phyloP scores from a whole-genome alignment of 2,888 invertebrate species.

The Eledona agricola region DNA sequence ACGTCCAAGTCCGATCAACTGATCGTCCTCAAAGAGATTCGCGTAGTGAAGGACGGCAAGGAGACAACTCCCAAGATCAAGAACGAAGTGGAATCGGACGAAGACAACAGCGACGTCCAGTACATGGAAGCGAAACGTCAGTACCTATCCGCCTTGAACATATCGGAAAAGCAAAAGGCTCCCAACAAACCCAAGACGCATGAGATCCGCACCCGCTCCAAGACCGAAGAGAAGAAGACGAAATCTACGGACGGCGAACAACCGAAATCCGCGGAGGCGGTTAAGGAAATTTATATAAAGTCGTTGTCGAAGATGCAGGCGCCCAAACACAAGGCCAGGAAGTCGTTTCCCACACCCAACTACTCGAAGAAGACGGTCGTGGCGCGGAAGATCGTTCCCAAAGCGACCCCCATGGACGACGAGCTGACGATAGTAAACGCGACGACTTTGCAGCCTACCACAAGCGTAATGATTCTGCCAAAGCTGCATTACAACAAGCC shows the following conservation, averaged over 20 bases:
- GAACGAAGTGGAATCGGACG: slow-evolving; percentile 55
- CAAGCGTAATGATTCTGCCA: slow-evolving; percentile 27
- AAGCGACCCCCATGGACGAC: slow-evolving; percentile 7
- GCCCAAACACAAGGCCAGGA: slow-evolving; percentile 55
- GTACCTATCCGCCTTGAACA: slow-evolving; percentile 57
- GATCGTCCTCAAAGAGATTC: slow-evolving; percentile 26
- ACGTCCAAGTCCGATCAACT: slow-evolving; percentile 16
- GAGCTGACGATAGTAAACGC: slow-evolving; percentile 21
- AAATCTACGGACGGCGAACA: slow-evolving; percentile 27
- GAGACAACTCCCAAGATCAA: slow-evolving; percentile 46
- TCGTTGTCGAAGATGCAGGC: slow-evolving; percentile 52
- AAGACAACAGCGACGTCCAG: slow-evolving; percentile 47
- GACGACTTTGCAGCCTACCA: slow-evolving; percentile 18
- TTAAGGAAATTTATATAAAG: slow-evolving; percentile 53
- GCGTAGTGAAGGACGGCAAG: slow-evolving; percentile 22
- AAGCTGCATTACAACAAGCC: slow-evolving; percentile 33
- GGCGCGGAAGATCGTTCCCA: slow-evolving; percentile 29
- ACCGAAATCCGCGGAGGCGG: slow-evolving; percentile 27
- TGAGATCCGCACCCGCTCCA: slow-evolving; percentile 54
- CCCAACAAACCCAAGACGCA: slow-evolving; percentile 44
- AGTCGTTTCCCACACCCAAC: slow-evolving; percentile 53
- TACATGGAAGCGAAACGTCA: slow-evolving; percentile 54
- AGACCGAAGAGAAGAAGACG: slow-evolving; percentile 52
- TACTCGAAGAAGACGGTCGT: slow-evolving; percentile 36
- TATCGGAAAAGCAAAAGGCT: slow-evolving; percentile 52